A percentile compares a stretch with the other conserved stretches of the same genome.
Conservation (phyloP, 2,888 invertebrate genomes). For the Gryllus longicercus region DNA sequence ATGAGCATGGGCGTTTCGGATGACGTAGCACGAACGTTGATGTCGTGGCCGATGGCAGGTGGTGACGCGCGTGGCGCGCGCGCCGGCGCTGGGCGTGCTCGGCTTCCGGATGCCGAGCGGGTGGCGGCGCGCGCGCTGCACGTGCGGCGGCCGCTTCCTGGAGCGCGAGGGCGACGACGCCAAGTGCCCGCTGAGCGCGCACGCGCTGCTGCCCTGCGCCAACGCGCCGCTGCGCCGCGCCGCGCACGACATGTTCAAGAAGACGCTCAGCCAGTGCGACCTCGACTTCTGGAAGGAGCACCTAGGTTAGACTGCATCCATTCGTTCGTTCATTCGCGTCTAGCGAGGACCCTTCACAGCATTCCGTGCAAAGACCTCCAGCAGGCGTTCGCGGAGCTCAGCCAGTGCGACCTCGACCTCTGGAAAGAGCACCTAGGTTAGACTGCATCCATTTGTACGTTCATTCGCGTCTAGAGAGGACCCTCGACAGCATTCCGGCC, state of each 20-base stretch:
- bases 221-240: neutral
- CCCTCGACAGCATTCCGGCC: too few relatives aligned
- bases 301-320: neutral
- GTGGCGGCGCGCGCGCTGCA: neutral
- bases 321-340: neutral
- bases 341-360: too few relatives aligned
- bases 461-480: too few relatives aligned
- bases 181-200: neutral
- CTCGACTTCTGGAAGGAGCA: neutral
- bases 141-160: neutral
- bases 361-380: too few relatives aligned
- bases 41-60: neutral
- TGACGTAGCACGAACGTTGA: too few relatives aligned
- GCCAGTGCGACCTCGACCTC: too few relatives aligned
- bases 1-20: too few relatives aligned
- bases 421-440: too few relatives aligned
- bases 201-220: neutral
- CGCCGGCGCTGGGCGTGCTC: neutral
- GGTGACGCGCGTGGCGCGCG: neutral
- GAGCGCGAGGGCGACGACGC: neutral
- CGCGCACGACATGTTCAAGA: slow-evolving; percentile 27
- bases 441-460: too few relatives aligned
- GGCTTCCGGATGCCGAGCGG: neutral
- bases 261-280: slow-evolving; percentile 35
- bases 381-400: too few relatives aligned